Conservation (phyloP, 2,797 vertebrate genomes). For the Pseudopleuronectes americanus region DNA sequence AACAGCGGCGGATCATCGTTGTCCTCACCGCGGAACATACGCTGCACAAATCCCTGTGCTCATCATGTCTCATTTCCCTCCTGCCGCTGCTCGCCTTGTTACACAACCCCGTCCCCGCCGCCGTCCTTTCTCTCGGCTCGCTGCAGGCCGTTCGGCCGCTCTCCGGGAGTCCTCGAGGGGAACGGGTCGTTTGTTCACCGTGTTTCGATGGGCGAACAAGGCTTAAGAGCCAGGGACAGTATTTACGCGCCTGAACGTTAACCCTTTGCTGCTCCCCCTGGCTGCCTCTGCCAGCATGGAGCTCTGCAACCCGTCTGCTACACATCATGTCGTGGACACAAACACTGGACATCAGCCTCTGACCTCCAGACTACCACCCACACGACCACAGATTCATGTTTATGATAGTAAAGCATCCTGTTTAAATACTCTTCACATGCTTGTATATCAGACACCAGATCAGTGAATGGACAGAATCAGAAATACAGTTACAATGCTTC, state of each 20-base stretch:
- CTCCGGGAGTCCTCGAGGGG: constrained; percentile 9
- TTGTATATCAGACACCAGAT: no score
- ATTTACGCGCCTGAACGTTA: constrained; percentile 87
- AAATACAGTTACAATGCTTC: no score
- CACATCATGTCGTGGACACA: no score
- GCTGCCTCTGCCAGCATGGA: no score
- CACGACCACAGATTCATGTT: no score
- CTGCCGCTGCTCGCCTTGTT: neutral
- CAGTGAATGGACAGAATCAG: no score
- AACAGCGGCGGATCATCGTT: constrained; percentile 48
- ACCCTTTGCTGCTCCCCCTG: constrained; percentile 68
- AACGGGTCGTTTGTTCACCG: constrained; percentile 29
- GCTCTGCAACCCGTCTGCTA: no score
- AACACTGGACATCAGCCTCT: no score
- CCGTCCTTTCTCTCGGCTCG: neutral
- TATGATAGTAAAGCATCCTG: no score
- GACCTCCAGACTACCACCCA: no score
- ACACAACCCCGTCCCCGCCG: neutral
- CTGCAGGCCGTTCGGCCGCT: constrained; percentile 28
- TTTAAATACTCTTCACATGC: no score
- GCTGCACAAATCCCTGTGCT: constrained; percentile 18
- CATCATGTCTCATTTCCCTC: constrained; percentile 13
- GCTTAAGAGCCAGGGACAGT: constrained; percentile 64
- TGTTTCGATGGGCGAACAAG: constrained; percentile 56
- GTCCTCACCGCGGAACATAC: constrained; percentile 35